phyloP scores from a whole-genome alignment of 2,797 vertebrate species.

The Myioborus miniatus region DNA sequence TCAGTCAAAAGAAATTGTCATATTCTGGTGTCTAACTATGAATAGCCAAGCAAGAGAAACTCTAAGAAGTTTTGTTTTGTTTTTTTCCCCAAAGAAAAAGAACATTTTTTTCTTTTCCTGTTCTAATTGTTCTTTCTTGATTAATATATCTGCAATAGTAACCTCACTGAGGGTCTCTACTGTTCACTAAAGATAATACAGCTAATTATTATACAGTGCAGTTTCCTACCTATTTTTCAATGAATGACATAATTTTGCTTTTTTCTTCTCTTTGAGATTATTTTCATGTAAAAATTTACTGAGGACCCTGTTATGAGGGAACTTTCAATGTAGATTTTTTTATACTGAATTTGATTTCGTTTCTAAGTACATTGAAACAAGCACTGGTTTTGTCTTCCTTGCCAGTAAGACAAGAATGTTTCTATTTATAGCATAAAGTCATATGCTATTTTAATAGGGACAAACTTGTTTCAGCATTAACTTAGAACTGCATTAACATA shows the following conservation, averaged over 20 bases:
- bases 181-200: not conserved
- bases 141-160: not conserved
- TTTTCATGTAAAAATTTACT: not conserved
- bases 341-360: not conserved
- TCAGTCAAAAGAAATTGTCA: not conserved
- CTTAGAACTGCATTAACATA: not conserved
- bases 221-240: not conserved
- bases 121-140: not conserved
- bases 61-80: not conserved
- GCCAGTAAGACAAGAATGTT: not conserved
- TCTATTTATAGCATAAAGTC: not conserved
- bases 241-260: not conserved
- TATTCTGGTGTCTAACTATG: not conserved
- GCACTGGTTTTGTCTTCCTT: not conserved
- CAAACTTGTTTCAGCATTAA: not conserved
- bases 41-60: not conserved
- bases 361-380: not conserved
- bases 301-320: not conserved
- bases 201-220: not conserved
- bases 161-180: slow-evolving; percentile 26
- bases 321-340: not conserved
- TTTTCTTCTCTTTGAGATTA: not conserved
- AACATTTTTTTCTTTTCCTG: not conserved
- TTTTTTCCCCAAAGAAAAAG: not conserved
- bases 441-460: not conserved